phyloP scores from a whole-genome alignment of 2,113 vertebrate genomes.

The Menura novaehollandiae region DNA sequence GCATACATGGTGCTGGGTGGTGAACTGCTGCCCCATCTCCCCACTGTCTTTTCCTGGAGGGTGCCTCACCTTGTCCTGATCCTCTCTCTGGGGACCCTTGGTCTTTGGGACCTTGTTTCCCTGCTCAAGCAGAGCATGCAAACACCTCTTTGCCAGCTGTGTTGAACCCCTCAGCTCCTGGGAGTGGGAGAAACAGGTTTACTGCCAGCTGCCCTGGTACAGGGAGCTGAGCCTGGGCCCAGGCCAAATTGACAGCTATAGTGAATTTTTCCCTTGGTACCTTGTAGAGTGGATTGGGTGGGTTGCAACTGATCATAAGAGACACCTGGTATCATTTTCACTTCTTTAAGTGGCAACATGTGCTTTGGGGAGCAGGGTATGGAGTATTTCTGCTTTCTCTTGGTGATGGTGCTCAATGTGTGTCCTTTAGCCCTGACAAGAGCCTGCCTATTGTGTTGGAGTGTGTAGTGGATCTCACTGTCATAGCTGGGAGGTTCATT shows the following conservation, averaged over 20 bases:
- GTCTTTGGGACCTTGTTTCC: background rate
- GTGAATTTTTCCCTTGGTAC: background rate
- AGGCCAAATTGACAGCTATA: background rate
- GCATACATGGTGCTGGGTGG: rapidly evolving
- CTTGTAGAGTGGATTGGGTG: background rate
- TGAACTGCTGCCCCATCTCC: background rate
- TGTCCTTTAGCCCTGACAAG: background rate
- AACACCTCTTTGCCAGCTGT: background rate
- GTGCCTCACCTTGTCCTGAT: background rate
- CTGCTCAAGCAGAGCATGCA: background rate
- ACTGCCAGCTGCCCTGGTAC: background rate
- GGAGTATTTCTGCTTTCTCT: background rate
- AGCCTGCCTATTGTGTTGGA: rapidly evolving
- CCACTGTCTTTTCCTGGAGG: rapidly evolving
- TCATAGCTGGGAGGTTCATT: background rate
- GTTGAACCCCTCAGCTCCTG: background rate
- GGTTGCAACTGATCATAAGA: background rate
- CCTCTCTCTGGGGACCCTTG: background rate
- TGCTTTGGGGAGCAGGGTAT: background rate
- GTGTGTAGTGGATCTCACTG: background rate
- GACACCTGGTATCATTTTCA: background rate
- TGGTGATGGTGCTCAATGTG: rapidly evolving
- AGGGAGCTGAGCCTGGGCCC: background rate
- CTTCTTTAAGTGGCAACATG: background rate
- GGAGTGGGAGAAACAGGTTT: background rate